These are phyloP conservation scores for Engystomops pustulosus DNA, from an alignment of 2,113 vertebrate genomes.

Conservation along the genomic window DNA sequence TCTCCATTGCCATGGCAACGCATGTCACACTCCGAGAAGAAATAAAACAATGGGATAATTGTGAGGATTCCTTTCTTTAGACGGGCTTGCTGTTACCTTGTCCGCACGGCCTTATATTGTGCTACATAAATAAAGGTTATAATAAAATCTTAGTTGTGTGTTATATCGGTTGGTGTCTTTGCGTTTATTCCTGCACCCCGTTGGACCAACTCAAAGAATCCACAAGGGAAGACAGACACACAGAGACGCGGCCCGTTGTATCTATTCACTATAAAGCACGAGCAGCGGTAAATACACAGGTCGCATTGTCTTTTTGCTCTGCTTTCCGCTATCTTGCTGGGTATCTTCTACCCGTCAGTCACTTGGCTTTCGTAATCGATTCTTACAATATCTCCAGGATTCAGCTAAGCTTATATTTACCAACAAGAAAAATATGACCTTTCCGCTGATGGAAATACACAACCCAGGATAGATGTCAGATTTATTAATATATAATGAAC, in stretches of 20 bases:
- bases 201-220: background rate
- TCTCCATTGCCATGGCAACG: background rate
- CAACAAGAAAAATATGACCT: slow-evolving; percentile 42
- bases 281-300: background rate
- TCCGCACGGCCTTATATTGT: background rate
- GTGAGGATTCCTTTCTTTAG: background rate
- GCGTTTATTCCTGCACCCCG: background rate
- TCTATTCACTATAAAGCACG: background rate
- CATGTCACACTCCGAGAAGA: background rate
- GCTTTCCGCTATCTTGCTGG: background rate
- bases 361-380: background rate
- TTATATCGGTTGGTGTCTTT: background rate
- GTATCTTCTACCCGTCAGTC: slow-evolving; percentile 3
- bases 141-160: background rate
- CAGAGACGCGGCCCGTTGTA: background rate
- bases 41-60: background rate
- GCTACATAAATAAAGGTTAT: background rate
- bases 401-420: slow-evolving; percentile 33
- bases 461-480: background rate
- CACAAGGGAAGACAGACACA: slow-evolving; percentile 8
- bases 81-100: background rate
- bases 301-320: background rate
- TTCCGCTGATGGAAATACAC: slow-evolving; percentile 33
- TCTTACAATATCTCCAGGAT: slow-evolving; percentile 20
- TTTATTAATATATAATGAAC: slow-evolving; percentile 32